These are phyloP conservation scores for Tachysurus fulvidraco DNA, from an alignment of 2,113 vertebrate species.

Conservation along the genomic window DNA sequence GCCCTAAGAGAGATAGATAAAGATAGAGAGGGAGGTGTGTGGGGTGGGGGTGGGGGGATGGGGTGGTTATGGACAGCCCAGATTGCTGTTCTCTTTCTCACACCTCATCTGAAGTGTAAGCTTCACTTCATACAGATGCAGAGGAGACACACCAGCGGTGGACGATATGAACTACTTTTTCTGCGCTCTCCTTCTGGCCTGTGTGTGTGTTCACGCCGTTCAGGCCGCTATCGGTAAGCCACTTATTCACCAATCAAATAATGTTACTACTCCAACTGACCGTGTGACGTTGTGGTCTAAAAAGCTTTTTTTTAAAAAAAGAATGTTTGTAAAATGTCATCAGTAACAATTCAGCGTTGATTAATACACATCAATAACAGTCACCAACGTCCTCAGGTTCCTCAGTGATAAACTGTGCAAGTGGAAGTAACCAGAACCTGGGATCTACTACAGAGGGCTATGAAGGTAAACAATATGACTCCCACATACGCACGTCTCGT, in stretches of 20 bases:
- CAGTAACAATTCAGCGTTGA: background rate
- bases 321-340: background rate
- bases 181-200: constrained; percentile 37
- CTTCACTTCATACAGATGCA: background rate
- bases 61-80: background rate
- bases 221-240: constrained; percentile 61
- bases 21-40: background rate
- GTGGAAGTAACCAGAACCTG: fast-evolving
- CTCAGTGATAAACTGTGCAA: constrained; percentile 42
- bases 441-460: constrained; percentile 43
- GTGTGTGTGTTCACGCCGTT: constrained; percentile 23
- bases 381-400: constrained; percentile 30
- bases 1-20: background rate
- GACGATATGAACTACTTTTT: background rate
- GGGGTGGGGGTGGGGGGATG: background rate
- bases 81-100: background rate
- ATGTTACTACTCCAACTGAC: background rate
- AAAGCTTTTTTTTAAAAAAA: too few species aligned
- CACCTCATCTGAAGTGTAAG: background rate
- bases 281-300: background rate
- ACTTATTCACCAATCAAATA: background rate
- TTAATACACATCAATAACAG: background rate
- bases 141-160: background rate
- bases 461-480: constrained; percentile 43
- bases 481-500: too few species aligned